Conservation (phyloP, 2,797 vertebrate species). For the Lacerta viridis region DNA sequence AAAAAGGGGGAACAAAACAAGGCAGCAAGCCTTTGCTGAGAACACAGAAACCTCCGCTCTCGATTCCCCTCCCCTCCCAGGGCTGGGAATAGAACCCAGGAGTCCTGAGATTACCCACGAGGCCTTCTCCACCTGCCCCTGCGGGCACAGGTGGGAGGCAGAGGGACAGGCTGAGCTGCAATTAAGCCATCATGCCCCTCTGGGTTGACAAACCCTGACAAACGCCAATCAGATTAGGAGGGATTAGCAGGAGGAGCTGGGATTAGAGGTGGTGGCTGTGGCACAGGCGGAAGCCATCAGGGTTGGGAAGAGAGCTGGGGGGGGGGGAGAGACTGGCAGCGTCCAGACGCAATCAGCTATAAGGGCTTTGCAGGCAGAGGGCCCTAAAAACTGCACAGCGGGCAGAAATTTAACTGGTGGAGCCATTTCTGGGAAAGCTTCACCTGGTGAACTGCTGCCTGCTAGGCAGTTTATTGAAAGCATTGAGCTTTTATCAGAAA, state of each 20-base stretch:
- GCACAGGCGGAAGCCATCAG: slow-evolving; percentile 37
- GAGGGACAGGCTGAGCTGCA: slow-evolving; percentile 26
- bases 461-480: no score
- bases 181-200: slow-evolving; percentile 64
- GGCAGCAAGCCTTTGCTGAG: background rate
- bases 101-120: slow-evolving; percentile 3
- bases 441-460: background rate
- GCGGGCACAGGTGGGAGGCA: background rate
- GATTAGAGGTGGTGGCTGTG: background rate
- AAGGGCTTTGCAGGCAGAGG: no score
- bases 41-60: background rate
- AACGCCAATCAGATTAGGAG: slow-evolving; percentile 46
- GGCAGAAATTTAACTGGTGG: background rate
- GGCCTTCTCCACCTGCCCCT: background rate
- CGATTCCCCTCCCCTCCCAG: background rate
- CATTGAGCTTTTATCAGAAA: no score
- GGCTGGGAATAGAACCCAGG: background rate
- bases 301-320: slow-evolving; percentile 42
- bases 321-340: background rate
- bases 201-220: slow-evolving; percentile 69
- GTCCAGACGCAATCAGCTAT: background rate
- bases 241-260: slow-evolving; percentile 21
- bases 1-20: no score
- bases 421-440: background rate
- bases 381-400: background rate